Conservation (phyloP, 2,888 invertebrate species). For the Cyclophora punctaria region DNA sequence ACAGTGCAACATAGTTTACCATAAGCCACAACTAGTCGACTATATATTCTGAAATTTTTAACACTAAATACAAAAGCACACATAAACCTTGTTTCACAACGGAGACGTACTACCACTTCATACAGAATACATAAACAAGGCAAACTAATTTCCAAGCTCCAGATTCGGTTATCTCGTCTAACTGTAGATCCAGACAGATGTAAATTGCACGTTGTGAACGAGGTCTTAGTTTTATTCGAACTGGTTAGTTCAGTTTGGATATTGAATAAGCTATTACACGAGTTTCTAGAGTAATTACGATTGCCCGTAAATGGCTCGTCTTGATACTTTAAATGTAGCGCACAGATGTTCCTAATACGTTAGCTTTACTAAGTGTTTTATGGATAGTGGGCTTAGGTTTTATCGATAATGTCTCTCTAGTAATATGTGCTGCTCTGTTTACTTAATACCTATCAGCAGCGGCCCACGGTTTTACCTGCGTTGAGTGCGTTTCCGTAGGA, state of each 20-base stretch:
- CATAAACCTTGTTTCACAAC: conserved; percentile 3
- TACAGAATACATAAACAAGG: conserved; percentile 6
- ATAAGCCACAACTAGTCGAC: conserved; percentile 1
- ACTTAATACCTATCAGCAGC: no score
- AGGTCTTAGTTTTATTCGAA: conserved; percentile 21
- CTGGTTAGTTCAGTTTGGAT: conserved; percentile 34
- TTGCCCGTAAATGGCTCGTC: conserved; percentile 45
- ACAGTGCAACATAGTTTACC: no score
- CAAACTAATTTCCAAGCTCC: conserved; percentile 5
- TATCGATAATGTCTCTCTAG: no score
- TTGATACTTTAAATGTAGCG: conserved; percentile 40
- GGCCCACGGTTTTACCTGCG: no score
- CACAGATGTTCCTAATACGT: conserved; percentile 39
- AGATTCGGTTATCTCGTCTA: conserved; percentile 9
- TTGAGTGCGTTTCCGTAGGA: no score
- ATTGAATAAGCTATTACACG: conserved; percentile 64
- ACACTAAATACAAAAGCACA: neutral
- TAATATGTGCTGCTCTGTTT: no score
- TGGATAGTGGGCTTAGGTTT: no score
- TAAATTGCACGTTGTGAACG: conserved; percentile 19
- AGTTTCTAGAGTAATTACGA: conserved; percentile 61
- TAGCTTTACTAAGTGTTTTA: neutral
- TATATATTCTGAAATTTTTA: conserved; percentile 1
- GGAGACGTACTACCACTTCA: conserved; percentile 1
- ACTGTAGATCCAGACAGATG: neutral